Evolutionary conservation across 2,888 invertebrate species (phyloP), one percentile per base, ranked within the genome.

Genomic region (Drosophila bunnanda): DNA sequence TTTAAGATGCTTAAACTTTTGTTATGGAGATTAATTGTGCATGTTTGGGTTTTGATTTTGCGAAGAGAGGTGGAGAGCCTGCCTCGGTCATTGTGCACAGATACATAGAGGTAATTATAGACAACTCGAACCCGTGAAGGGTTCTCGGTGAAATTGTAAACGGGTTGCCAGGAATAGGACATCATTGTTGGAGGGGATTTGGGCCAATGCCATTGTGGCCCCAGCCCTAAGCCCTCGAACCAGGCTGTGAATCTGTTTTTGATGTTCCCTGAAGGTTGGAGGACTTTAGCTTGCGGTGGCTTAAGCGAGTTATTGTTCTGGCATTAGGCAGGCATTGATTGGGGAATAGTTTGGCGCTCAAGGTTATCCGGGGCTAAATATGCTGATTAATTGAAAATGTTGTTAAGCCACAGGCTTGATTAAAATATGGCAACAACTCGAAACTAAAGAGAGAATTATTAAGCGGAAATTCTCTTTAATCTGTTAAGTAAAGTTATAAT

Each of bases 1-100:
- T 88, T 83, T 83, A 88, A 86, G 81, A 79, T 62, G 79, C 87
- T 86, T 83, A 88, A 76, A 82, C 76, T 77, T 78, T 75, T 88
- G 79, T 78, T 83, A 73, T 76, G 75, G 62, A 78, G 89, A 86
- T 83, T 86, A 83, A 80, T 78, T 74, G 52, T 70, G 73, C 87
- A 80, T 72, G 65, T 76, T 76, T 56, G 67, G 54, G 65, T 61
- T 67, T 67, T 67, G 66, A 67, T 67, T 67, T 67, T 34, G 44
- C 57, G 10, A 36, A 10, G 1, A 7, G 44, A 34, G 44, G 10
- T 15, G 10, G 25, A n/a, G 46, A 12, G 38, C 8, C 30, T 28
- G 17, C 25, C n/a, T 10, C n/a, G 54, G 36, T n/a, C 48, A 55
- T 70, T 62, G 38, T 53, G 57, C 55, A 22, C 66, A 76, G 68